Percentiles rank a stretch among this genome's conserved stretches.
phyloP scores from a whole-genome alignment of 2,888 invertebrate genomes.

The Rugalucina vietnamica region DNA sequence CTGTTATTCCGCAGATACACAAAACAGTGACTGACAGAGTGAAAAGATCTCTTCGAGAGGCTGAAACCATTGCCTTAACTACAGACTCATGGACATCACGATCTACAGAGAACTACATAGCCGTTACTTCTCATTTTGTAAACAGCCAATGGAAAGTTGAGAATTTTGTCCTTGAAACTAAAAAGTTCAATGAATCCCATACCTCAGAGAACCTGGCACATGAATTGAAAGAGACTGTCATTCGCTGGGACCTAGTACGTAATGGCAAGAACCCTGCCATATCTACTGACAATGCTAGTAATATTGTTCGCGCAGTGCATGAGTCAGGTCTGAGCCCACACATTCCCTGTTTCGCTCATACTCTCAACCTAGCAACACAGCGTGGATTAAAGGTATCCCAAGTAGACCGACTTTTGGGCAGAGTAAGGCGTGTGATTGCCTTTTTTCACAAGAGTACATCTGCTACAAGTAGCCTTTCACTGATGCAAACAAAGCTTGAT shows the following conservation, averaged over 20 bases:
- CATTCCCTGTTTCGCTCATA: constrained; percentile 46
- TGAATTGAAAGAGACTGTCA: constrained; percentile 17
- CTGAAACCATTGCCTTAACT: neutral
- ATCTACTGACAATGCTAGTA: constrained; percentile 47
- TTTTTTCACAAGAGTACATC: constrained; percentile 43
- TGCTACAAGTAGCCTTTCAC: constrained; percentile 16
- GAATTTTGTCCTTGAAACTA: no score
- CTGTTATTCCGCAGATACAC: constrained; percentile 28
- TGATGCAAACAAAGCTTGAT: constrained; percentile 26
- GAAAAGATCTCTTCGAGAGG: neutral
- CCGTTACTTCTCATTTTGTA: constrained; percentile 19
- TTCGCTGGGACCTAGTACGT: constrained; percentile 31
- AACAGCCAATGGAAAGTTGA: constrained; percentile 23
- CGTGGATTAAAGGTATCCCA: constrained; percentile 15
- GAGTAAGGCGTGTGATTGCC: constrained; percentile 29
- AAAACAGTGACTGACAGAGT: neutral
- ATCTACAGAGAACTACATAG: constrained; percentile 22
- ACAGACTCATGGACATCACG: constrained; percentile 28
- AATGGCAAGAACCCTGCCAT: constrained; percentile 15
- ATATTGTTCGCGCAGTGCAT: constrained; percentile 39
- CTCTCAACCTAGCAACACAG: constrained; percentile 39
- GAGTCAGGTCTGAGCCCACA: constrained; percentile 34
- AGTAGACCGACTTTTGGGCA: constrained; percentile 28
- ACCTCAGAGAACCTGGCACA: no score
- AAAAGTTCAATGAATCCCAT: no score